These are phyloP conservation scores for Cheilosia variabilis DNA, from an alignment of 2,888 invertebrate species.

Conservation along the genomic window DNA sequence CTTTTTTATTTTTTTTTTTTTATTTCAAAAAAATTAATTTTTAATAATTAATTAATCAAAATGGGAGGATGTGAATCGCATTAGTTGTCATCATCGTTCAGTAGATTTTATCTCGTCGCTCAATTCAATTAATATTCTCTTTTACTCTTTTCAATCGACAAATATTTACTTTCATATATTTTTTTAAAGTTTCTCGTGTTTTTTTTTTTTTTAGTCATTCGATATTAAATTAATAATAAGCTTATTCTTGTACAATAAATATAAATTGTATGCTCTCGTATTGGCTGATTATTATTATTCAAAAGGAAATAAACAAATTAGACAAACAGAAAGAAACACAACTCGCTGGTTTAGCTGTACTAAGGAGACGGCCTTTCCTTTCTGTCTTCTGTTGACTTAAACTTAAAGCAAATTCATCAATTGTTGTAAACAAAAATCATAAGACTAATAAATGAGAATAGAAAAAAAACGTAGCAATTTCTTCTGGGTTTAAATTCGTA, in stretches of 20 bases:
- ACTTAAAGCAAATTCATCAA: conserved; percentile 45
- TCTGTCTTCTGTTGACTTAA: conserved; percentile 28
- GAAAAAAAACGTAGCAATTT: conserved; percentile 1
- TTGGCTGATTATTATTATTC: conserved; percentile 65
- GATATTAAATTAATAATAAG: conserved; percentile 69
- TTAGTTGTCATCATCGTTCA: conserved; percentile 35
- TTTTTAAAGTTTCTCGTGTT: conserved; percentile 2
- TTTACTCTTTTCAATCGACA: conserved; percentile 30
- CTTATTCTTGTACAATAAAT: conserved; percentile 68
- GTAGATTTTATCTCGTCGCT: conserved; percentile 18
- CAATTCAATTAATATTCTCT: conserved; percentile 22
- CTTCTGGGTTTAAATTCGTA: conserved; percentile 34
- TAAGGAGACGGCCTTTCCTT: conserved; percentile 31
- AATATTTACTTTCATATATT: conserved; percentile 23
- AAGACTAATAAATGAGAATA: conserved; percentile 9
- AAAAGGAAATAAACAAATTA: conserved; percentile 27
- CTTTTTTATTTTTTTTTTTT: conserved; percentile 38
- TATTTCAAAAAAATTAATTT: conserved; percentile 58
- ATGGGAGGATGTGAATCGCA: conserved; percentile 63
- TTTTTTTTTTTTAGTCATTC: conserved; percentile 36
- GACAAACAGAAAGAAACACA: conserved; percentile 48
- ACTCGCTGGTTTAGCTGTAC: neutral
- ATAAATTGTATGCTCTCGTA: conserved; percentile 67
- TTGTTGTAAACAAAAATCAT: conserved; percentile 24
- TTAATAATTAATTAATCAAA: conserved; percentile 64